These are phyloP conservation scores for Cladorhizidae sp. DNA, from an alignment of 37 sponge, comb jelly and placozoan species.

Conservation along the genomic window DNA sequence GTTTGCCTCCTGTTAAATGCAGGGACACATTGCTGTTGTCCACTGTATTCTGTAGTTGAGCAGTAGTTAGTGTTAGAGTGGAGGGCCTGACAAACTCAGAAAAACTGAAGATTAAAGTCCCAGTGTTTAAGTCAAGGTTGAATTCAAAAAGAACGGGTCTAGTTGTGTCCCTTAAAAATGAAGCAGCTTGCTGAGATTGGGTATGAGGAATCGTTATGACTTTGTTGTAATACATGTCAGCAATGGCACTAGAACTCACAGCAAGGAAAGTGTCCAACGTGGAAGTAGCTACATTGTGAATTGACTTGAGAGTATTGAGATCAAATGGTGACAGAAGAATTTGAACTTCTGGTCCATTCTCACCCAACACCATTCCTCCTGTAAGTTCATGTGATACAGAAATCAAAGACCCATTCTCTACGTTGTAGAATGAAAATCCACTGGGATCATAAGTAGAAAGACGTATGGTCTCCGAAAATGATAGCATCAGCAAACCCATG, in stretches of 20 bases:
- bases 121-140: conserved; percentile 69
- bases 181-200: conserved; percentile 33
- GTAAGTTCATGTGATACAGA: conserved; percentile 58
- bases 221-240: conserved; percentile 69
- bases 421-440: conserved; percentile 61
- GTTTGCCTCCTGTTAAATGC: conserved; percentile 54
- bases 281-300: conserved; percentile 44
- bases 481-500: conserved; percentile 64
- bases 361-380: conserved; percentile 54
- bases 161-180: conserved; percentile 37
- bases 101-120: conserved; percentile 72
- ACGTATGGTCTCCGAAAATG: conserved; percentile 80
- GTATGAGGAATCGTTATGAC: conserved; percentile 20
- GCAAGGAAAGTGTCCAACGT: conserved; percentile 57
- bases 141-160: conserved; percentile 55
- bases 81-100: conserved; percentile 69
- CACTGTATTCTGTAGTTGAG: conserved; percentile 22
- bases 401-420: conserved; percentile 8
- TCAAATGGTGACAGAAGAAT: conserved; percentile 68
- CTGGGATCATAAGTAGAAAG: conserved; percentile 44
- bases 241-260: conserved; percentile 36
- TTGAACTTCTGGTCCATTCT: conserved; percentile 43
- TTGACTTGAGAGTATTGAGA: conserved; percentile 70
- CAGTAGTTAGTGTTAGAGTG: conserved; percentile 30
- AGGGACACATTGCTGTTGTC: conserved; percentile 18